These are phyloP conservation scores for Horisme vitalbata DNA, from an alignment of 2,888 invertebrate species.

Conservation along the genomic window DNA sequence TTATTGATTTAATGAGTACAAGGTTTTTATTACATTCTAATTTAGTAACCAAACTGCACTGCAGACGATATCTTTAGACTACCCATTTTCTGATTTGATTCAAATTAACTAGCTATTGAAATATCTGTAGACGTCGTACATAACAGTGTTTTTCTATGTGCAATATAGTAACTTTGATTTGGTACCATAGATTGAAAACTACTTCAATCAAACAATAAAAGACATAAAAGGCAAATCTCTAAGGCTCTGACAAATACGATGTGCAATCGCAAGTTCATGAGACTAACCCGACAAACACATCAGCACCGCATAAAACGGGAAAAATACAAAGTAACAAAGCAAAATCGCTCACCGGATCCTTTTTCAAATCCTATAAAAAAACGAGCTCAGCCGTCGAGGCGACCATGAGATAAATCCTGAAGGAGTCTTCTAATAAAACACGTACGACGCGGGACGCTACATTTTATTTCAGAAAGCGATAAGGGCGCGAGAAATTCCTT, in stretches of 20 bases:
- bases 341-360: conserved; percentile 60
- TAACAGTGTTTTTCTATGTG: too few relatives aligned
- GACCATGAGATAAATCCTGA: conserved; percentile 77
- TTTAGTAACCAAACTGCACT: conserved; percentile 18
- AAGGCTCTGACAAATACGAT: conserved; percentile 2
- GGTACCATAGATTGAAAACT: too few relatives aligned
- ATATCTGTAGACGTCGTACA: neutral
- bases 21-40: conserved; percentile 24
- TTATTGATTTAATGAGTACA: conserved; percentile 25
- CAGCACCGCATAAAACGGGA: conserved; percentile 37
- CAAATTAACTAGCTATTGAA: conserved; percentile 9
- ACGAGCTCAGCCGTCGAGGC: conserved; percentile 58
- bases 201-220: conserved; percentile 2
- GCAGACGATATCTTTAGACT: conserved; percentile 16
- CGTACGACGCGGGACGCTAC: conserved; percentile 75
- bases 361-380: conserved; percentile 61
- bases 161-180: too few relatives aligned
- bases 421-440: conserved; percentile 79
- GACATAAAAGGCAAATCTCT: neutral
- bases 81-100: conserved; percentile 10
- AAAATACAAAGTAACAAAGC: conserved; percentile 50
- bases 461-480: conserved; percentile 82
- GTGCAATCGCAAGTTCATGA: conserved; percentile 12
- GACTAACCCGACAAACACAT: conserved; percentile 19
- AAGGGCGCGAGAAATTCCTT: conserved; percentile 80